Base-by-base conservation (phyloP, 1,140 invertebrate species). In the Diplogasteroides magnus region DNA sequence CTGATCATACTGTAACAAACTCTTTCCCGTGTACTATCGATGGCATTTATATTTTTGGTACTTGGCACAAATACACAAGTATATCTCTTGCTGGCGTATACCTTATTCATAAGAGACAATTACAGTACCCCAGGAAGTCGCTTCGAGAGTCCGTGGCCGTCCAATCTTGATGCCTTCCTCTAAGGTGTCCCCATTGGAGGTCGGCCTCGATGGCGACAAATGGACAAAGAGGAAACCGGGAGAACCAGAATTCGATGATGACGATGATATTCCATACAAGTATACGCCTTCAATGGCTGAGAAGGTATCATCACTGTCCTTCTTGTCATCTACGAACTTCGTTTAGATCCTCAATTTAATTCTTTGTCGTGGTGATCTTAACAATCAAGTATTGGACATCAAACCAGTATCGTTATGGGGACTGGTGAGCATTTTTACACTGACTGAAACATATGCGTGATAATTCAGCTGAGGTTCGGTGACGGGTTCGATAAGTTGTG, bases 401-500 rank as follows among this genome's bases (percentile, higher is more conserved):
- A 48, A 48, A 19, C 37, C 37, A 19, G 37, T 48, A 19, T 11
- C 37, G 37, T 19, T 48, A 19, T 48, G 37, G 37, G 37, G 37
- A 48, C 37, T 48, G 37, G 37, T 48, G 6, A 48, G 37, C 37
- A 6, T 48, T 48, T 48, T 19, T 48, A 11, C 37, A 48, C 6
- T 6, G 37, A 6, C 6, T 11, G 19, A 19, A 48, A 48, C 19
- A 48, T 48, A 48, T 48, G 37, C 37, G 19, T 11, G 37, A 6
- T 48, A 19, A 48, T 80, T 65, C 61, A 78, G 77, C 74, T 76
- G 32, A 69, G 78, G 63, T 78, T 76, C 58, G 78, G 77, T n/a
- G 64, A 37, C 2, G 61, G 58, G 64, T 67, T 61, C 15, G 77
- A 78, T 56, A 72, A 72, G 37, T 31, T 80, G 2, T 58, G 80